These are phyloP conservation scores for Oligia fasciuncula DNA, from an alignment of 2,888 invertebrate species.

Conservation along the genomic window DNA sequence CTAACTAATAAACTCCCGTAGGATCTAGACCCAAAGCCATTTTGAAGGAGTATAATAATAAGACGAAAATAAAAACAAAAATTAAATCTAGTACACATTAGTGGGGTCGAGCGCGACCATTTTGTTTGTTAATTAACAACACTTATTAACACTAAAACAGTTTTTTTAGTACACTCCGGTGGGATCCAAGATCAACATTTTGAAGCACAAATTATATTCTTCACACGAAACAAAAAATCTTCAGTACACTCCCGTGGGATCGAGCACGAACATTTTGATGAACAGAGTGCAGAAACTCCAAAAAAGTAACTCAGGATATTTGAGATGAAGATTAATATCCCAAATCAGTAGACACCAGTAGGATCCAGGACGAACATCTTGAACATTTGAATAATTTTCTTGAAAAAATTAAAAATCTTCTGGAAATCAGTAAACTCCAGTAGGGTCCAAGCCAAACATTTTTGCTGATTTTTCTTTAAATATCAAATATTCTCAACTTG, in stretches of 20 bases:
- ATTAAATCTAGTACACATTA: constrained; percentile 78
- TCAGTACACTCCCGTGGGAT: constrained; percentile 87
- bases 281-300: constrained; percentile 54
- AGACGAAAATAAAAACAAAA: constrained; percentile 60
- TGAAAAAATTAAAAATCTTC: constrained; percentile 56
- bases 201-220: constrained; percentile 71
- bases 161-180: constrained; percentile 77
- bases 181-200: constrained; percentile 78
- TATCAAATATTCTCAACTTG: constrained; percentile 55
- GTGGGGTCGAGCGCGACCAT: constrained; percentile 78
- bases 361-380: constrained; percentile 85
- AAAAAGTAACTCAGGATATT: constrained; percentile 43
- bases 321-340: constrained; percentile 50
- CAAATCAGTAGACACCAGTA: constrained; percentile 81
- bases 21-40: constrained; percentile 83
- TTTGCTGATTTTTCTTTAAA: constrained; percentile 65
- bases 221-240: constrained; percentile 67
- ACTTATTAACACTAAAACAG: constrained; percentile 74
- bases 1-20: constrained; percentile 79
- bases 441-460: constrained; percentile 84
- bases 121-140: constrained; percentile 60
- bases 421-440: constrained; percentile 82
- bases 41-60: constrained; percentile 65
- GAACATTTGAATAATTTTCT: constrained; percentile 62
- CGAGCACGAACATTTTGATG: constrained; percentile 83